Conservation (phyloP, 1,140 invertebrate genomes). For the Druon quercuslanigerum region DNA sequence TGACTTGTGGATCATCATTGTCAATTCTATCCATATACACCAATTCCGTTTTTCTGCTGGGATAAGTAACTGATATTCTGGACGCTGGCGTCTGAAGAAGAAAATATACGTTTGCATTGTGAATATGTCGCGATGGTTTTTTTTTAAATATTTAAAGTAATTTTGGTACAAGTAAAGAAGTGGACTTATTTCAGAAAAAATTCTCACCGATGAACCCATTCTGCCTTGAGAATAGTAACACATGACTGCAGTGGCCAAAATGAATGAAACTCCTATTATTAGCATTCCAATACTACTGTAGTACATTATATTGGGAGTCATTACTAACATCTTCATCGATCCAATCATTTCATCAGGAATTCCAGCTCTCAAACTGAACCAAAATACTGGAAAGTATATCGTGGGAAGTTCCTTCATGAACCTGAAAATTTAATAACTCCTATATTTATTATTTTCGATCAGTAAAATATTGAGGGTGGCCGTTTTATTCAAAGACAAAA, state of each 20-base stretch:
- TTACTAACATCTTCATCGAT: conserved; percentile 61
- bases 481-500: too few species aligned
- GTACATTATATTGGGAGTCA: conserved; percentile 59
- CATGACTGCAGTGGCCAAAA: conserved; percentile 48
- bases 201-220: conserved; percentile 18
- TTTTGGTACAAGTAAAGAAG: too few species aligned
- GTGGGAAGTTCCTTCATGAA: conserved; percentile 81
- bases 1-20: conserved; percentile 60
- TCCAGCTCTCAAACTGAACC: conserved; percentile 83
- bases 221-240: conserved; percentile 41
- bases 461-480: background rate
- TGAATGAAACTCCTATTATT: conserved; percentile 59
- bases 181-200: background rate
- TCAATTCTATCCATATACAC: conserved; percentile 65
- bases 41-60: conserved; percentile 59
- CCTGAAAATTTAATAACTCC: conserved; percentile 64
- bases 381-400: conserved; percentile 85
- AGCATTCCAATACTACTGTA: conserved; percentile 59
- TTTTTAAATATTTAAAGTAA: background rate
- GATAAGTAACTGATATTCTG: conserved; percentile 30
- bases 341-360: conserved; percentile 76
- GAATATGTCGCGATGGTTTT: background rate
- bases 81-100: background rate
- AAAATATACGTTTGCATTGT: background rate
- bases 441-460: background rate